Evolutionary conservation across 1,140 invertebrate genomes (phyloP), one percentile per base, ranked within the genome.

Genomic region (Apis laboriosa): DNA sequence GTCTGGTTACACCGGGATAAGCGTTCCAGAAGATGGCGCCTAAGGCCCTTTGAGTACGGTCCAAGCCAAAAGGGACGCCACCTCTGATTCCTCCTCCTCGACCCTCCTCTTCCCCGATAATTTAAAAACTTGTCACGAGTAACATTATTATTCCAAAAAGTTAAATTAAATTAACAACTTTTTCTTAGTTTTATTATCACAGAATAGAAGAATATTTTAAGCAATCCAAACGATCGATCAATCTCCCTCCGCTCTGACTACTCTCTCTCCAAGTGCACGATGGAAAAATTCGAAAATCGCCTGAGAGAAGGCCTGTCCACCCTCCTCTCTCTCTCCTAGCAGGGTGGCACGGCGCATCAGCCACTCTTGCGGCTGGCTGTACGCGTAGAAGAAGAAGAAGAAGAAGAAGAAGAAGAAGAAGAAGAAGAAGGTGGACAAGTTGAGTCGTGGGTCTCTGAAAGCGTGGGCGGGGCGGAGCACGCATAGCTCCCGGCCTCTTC

Each of bases 391-490:
- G 34, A 34, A 34, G 34, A 43, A 43, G 34, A 43, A 43, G 34
- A 43, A 43, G 34, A 43, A 43, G 34, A 43, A 43, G 34, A 43
- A 43, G 34, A 43, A 43, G 34, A 43, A 43, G 34, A 43, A 43
- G 34, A 43, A 88, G 90, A 91, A 91, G 90, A 93, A 93, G 93
- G 92, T 93, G 93, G 93, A 94, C 93, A 94, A 93, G 91, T 93
- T 93, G 91, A 93, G 91, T 93, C 90, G 86, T 91, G 89, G 89
- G 91, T 92, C 91, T 94, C 89, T 93, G 92, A 93, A 92, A 94
- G 93, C 93, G 93, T 93, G 92, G 93, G 93, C 93, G 93, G 93
- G 90, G 93, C 93, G 89, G 93, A 93, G 91, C 92, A 94, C 92
- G 93, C 92, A 94, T 94, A 92, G 93, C 93, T 94, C 93, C 93